Conservation (phyloP, 2,888 invertebrate genomes). For the Alviniconcha strummeri region DNA sequence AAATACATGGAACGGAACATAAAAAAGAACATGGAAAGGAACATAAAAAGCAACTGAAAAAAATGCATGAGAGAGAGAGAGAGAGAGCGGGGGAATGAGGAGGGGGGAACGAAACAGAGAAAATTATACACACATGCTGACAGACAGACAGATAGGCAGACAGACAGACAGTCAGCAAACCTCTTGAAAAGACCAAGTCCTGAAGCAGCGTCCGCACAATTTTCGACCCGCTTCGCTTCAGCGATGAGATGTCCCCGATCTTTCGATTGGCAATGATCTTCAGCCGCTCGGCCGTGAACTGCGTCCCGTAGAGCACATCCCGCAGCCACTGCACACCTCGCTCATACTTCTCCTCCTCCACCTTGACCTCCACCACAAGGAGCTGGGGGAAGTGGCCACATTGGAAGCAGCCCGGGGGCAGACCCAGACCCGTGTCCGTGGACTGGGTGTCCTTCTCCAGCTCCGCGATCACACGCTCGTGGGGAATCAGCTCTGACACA, state of each 20-base stretch:
- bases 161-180: slow-evolving; percentile 69
- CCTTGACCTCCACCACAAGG: slow-evolving; percentile 73
- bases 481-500: slow-evolving; percentile 76
- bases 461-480: slow-evolving; percentile 85
- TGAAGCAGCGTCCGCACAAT: slow-evolving; percentile 81
- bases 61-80: too few species aligned
- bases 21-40: too few species aligned
- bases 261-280: slow-evolving; percentile 87
- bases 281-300: slow-evolving; percentile 84
- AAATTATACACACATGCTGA: too few species aligned
- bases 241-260: slow-evolving; percentile 86
- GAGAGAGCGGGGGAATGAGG: too few species aligned
- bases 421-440: slow-evolving; percentile 80
- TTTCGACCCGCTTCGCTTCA: slow-evolving; percentile 83
- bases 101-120: too few species aligned
- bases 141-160: too few species aligned
- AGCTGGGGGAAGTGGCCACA: slow-evolving; percentile 83
- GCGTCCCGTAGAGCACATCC: slow-evolving; percentile 83
- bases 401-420: slow-evolving; percentile 79
- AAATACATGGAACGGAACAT: too few species aligned
- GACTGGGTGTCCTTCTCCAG: slow-evolving; percentile 85
- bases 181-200: slow-evolving; percentile 78
- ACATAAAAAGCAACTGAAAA: too few species aligned
- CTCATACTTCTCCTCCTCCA: slow-evolving; percentile 85
- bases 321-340: slow-evolving; percentile 85